Evolutionary conservation across 92 coral and sea anemone species (phyloP).

Genomic region (Nematostella vectensis): DNA sequence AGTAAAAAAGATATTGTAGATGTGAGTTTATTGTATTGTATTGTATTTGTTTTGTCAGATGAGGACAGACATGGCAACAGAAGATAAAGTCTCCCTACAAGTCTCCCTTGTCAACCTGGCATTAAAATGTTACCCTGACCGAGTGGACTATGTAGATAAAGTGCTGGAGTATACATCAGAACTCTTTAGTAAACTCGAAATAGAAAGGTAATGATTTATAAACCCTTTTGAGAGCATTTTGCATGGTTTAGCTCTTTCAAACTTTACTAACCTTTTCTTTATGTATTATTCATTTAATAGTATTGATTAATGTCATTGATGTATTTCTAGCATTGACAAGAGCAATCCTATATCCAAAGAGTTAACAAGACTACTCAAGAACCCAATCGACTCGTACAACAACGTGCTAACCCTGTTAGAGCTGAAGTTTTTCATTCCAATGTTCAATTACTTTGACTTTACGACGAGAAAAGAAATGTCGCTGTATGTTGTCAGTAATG

Average conservation of each 20-base stretch:
- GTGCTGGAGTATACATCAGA: constrained; percentile 84
- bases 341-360: constrained; percentile 94
- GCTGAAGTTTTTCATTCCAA: constrained; percentile 74
- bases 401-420: constrained; percentile 72
- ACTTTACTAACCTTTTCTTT: no score
- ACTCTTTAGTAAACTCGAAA: constrained; percentile 68
- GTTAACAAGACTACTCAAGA: constrained; percentile 75
- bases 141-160: constrained; percentile 95
- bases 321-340: constrained; percentile 80
- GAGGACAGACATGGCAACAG: constrained; percentile 95
- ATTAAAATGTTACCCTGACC: constrained; percentile 88
- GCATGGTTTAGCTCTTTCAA: no score
- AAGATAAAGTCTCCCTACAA: constrained; percentile 92
- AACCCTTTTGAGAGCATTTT: no score
- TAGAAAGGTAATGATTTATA: constrained; percentile 88
- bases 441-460: constrained; percentile 84
- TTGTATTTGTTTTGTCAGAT: no score
- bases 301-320: no score
- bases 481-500: constrained; percentile 69
- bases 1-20: no score
- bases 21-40: no score
- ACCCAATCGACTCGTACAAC: constrained; percentile 94
- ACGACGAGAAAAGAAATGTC: constrained; percentile 90
- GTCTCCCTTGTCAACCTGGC: constrained; percentile 93
- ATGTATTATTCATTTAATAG: no score